phyloP scores from a whole-genome alignment of 2,888 invertebrate species.

The Eupeodes latifasciatus region DNA sequence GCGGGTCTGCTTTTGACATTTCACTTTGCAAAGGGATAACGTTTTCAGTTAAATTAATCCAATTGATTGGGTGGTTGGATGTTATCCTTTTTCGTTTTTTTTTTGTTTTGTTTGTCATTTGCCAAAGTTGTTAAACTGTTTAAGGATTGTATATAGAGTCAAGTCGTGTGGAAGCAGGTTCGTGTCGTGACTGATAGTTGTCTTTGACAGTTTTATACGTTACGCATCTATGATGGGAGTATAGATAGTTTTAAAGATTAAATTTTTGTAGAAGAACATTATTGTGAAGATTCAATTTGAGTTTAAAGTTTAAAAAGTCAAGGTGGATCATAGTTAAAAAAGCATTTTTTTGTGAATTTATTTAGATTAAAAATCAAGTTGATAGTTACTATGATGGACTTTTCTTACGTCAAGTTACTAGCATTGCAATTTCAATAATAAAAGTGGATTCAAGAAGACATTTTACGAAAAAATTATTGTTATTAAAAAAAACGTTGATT shows the following conservation, averaged over 20 bases:
- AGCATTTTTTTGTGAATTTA: no score
- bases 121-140: slow-evolving; percentile 26
- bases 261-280: background rate
- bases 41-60: slow-evolving; percentile 71
- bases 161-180: slow-evolving; percentile 71
- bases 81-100: background rate
- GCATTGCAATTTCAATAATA: no score
- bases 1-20: slow-evolving; percentile 66
- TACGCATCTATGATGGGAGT: background rate
- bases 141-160: background rate
- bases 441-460: no score
- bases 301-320: background rate
- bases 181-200: slow-evolving; percentile 51
- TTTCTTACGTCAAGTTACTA: no score
- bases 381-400: no score
- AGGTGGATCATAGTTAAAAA: no score
- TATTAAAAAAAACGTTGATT: no score
- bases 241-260: background rate
- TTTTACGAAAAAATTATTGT: no score
- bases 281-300: background rate
- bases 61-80: slow-evolving; percentile 68
- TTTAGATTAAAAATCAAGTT: no score
- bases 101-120: slow-evolving; percentile 25
- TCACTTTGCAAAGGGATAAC: slow-evolving; percentile 23
- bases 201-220: slow-evolving; percentile 2